Base-by-base conservation (phyloP, 2,113 vertebrate genomes). In the Steatornis caripensis region DNA sequence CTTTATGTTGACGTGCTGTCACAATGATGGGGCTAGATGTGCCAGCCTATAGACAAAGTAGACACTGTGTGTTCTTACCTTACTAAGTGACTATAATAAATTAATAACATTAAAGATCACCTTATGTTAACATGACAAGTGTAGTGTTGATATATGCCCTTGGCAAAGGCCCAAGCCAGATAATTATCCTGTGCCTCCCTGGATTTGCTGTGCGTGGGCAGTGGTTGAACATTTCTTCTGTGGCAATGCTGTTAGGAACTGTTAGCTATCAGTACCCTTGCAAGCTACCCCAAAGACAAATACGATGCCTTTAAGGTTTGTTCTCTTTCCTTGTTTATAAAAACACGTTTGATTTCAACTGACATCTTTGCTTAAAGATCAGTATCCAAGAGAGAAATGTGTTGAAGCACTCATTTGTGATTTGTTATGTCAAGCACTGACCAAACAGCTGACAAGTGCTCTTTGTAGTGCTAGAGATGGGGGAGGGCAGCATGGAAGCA, bases 221-320 rank as follows among this genome's bases (percentile, higher is more conserved):
- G 74, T 0, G 14, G 32, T n/a, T 0, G 15, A 8, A 4, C 8
- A 0, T 9, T n/a, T 30, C 57, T 34, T 7, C 72, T 3, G 12
- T 5, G 41, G 6, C 0, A 8, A 4, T 41, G 77, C 77, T 65
- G 20, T 34, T 66, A 27, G 79, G 69, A 76, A 4, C 55, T 15
- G 43, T 29, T 12, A 46, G 66, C 86, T 7, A 7, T 0, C 48
- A 5, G 58, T 1, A 26, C 30, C 54, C 19, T 55, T 6, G 2
- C 54, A 4, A 45, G 10, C n/a, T 12, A 3, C 65, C 34, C 69
- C 62, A 9, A 21, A 54, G 34, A 29, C 77, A 37, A 36, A 21
- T 43, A 9, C 0, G 2, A 12, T 39, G 29, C 78, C 66, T 71
- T 30, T 6, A 3, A 58, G 45, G 12, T 8, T 85, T 16, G 1